phyloP scores from a whole-genome alignment of 2,113 vertebrate genomes.

The Dromaius novaehollandiae region DNA sequence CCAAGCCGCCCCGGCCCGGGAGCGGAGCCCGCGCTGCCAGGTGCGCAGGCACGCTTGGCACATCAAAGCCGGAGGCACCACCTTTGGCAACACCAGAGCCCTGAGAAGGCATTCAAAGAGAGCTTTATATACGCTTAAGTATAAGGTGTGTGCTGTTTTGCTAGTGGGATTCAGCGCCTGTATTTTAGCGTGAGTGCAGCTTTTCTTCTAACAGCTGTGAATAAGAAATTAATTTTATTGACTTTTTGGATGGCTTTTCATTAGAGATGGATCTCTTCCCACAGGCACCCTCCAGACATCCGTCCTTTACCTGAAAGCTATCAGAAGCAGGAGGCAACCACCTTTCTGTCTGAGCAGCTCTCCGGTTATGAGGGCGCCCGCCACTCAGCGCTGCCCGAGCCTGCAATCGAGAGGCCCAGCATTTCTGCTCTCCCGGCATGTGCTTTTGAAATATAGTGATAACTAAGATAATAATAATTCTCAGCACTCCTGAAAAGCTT shows the following conservation, averaged over 20 bases:
- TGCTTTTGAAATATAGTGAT: constrained; percentile 51
- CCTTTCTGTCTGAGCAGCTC: constrained; percentile 27
- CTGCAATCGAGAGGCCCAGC: constrained; percentile 43
- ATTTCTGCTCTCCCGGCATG: constrained; percentile 15
- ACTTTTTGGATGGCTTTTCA: not conserved
- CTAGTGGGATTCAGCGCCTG: not conserved
- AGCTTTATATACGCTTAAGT: not conserved
- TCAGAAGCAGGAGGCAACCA: not conserved
- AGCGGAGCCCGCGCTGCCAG: constrained; percentile 31
- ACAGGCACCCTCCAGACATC: not conserved
- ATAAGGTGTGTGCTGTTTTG: not conserved
- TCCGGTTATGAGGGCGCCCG: constrained; percentile 8
- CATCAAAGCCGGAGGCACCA: constrained; percentile 24
- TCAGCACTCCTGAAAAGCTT: constrained; percentile 55
- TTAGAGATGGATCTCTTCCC: constrained; percentile 16
- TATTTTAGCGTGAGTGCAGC: not conserved
- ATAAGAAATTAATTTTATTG: constrained; percentile 44
- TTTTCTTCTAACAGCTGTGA: not conserved
- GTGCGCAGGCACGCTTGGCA: constrained; percentile 61
- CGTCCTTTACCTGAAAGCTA: constrained; percentile 5
- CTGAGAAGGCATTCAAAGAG: not conserved
- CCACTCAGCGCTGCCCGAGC: constrained; percentile 36
- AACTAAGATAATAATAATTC: constrained; percentile 65
- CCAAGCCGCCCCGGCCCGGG: not conserved
- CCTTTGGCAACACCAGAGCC: constrained; percentile 22